A percentile compares a stretch with the other conserved stretches of the same genome.
phyloP scores from a whole-genome alignment of 2,113 vertebrate species.

The Entosphenus tridentatus region DNA sequence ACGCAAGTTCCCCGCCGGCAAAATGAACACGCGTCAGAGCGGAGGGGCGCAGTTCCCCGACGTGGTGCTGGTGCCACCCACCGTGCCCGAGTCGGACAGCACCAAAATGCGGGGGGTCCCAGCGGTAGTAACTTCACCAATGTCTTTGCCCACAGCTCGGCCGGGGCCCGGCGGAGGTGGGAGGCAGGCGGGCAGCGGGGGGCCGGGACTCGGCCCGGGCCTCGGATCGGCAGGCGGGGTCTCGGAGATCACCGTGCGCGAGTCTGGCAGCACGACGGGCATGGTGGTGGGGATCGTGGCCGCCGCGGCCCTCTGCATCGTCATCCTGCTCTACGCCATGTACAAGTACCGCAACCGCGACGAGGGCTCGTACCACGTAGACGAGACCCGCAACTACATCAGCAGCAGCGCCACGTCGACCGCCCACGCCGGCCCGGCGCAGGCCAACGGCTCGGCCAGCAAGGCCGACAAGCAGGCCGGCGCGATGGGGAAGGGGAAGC shows the following conservation, averaged over 20 bases:
- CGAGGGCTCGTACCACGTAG: constrained; percentile 72
- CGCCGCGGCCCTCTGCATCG: constrained; percentile 75
- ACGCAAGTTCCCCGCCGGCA: constrained; percentile 40
- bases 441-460: background rate
- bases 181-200: constrained; percentile 33
- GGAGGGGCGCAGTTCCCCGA: constrained; percentile 32
- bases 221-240: constrained; percentile 14
- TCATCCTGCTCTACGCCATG: constrained; percentile 94
- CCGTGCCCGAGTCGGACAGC: constrained; percentile 40
- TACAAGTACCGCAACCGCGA: constrained; percentile 91
- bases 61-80: constrained; percentile 45
- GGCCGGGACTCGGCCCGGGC: constrained; percentile 36
- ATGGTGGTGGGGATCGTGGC: constrained; percentile 92
- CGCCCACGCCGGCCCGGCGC: background rate
- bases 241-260: constrained; percentile 17
- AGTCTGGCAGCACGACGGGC: constrained; percentile 79
- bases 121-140: constrained; percentile 53
- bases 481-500: constrained; percentile 59
- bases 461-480: constrained; percentile 13
- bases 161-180: constrained; percentile 27
- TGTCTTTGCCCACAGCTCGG: constrained; percentile 71
- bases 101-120: constrained; percentile 30
- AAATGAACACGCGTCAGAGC: constrained; percentile 62
- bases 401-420: constrained; percentile 44
- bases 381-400: constrained; percentile 59